phyloP scores from a whole-genome alignment of 1,140 invertebrate genomes.

The Tenebrio molitor region DNA sequence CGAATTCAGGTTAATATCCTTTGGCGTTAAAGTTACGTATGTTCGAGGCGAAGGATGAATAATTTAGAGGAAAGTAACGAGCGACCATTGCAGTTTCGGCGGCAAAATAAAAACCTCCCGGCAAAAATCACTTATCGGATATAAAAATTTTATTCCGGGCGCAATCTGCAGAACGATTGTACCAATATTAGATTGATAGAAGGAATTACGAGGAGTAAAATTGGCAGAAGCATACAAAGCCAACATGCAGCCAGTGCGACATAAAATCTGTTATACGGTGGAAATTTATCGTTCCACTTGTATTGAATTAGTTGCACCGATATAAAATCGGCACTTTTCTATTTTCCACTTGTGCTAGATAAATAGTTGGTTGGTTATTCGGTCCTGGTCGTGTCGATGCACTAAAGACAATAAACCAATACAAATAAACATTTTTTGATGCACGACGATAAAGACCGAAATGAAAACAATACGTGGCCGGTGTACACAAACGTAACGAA shows the following conservation, averaged over 20 bases:
- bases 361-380: conserved; percentile 9
- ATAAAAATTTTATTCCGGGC: conserved; percentile 23
- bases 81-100: background rate
- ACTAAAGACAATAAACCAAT: conserved; percentile 9
- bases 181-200: conserved; percentile 36
- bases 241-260: conserved; percentile 15
- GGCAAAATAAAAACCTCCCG: background rate
- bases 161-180: conserved; percentile 14
- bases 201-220: conserved; percentile 20
- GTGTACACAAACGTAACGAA: conserved; percentile 40
- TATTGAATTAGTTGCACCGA: conserved; percentile 15
- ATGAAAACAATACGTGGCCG: conserved; percentile 54
- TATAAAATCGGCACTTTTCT: background rate
- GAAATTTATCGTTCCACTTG: conserved; percentile 25
- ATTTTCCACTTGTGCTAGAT: conserved; percentile 10
- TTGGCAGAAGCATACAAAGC: conserved; percentile 20
- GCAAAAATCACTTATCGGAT: conserved; percentile 6
- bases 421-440: conserved; percentile 38
- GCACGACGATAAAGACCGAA: conserved; percentile 41
- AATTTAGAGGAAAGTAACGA: background rate
- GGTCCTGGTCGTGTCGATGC: background rate
- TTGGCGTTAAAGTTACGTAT: background rate
- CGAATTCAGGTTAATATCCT: conserved; percentile 11
- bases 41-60: background rate
- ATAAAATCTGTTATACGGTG: conserved; percentile 28